Evolutionary conservation across 64 coral and sea anemone species (phyloP), one percentile per base, ranked within the genome.

Genomic region (Stichodactyla mertensii): DNA sequence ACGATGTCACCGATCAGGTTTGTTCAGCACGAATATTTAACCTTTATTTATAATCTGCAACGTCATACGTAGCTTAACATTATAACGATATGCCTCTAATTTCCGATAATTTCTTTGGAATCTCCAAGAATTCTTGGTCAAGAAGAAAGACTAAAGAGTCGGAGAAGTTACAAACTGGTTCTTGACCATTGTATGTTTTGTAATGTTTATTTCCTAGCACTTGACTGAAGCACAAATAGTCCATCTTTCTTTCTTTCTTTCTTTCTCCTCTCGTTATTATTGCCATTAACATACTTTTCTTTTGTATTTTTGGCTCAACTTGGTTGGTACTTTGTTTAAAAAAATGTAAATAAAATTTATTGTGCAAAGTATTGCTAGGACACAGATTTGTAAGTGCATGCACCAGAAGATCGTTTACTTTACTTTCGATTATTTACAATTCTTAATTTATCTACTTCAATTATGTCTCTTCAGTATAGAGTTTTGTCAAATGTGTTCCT

Each of bases 1-100:
- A 97, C 64, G 95, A 97, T 89, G 95, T 97, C 85, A 97, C 95
- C 55, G 95, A 97, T 55, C 95, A 97, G 92, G 95, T 97, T 89
- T 52, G 77, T 80, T 71, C 66, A 24, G 66, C 11, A 74, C 69
- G 26, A 74, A 27, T 74, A 74, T 74, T 74, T 74, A 31, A 74
- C 69, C 69, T 74, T 79, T 55, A 12, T 61, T 85, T 85, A 60
- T 26, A 9, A 20, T 51, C 31, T 85, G 83, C 83, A 85, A 85
- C 83, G 83, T 85, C 83, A 85, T 61, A 64, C 19, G 60, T 61
- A 58, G 45, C 27, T 61, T 61, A 57, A 62, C 7, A 23, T 26
- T 52, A 60, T 61, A 53, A 54, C 51, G 2, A 54, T 53, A 4
- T 52, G 18, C 12, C 53, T 79, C 0, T 36, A 79, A 45, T 51